Conservation (phyloP, 2,797 vertebrate genomes). For the Danio tinwini region DNA sequence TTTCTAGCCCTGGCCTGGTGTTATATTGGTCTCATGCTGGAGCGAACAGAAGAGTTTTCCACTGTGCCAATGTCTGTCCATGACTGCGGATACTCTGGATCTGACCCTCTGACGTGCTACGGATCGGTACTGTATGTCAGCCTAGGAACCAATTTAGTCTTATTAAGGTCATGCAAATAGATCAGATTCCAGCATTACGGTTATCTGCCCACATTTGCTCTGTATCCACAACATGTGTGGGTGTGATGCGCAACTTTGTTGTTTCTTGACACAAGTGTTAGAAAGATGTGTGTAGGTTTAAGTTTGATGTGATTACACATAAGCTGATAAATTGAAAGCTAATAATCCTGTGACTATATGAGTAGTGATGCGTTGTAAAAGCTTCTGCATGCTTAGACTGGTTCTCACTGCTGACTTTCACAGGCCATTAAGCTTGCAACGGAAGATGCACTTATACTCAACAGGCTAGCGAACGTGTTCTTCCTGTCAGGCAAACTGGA, state of each 20-base stretch:
- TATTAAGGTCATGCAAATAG: neutral
- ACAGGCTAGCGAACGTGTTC: constrained; percentile 80
- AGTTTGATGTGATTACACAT: neutral
- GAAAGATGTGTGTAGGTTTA: neutral
- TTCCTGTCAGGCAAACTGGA: constrained; percentile 82
- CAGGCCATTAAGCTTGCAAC: constrained; percentile 82
- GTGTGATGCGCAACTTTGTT: neutral
- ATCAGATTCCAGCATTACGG: constrained; percentile 1
- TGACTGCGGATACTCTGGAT: constrained; percentile 83
- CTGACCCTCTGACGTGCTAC: constrained; percentile 81
- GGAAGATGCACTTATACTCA: constrained; percentile 77
- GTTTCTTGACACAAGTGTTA: constrained; percentile 1
- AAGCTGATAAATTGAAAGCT: neutral
- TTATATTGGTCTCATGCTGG: constrained; percentile 85
- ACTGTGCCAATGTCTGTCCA: constrained; percentile 82
- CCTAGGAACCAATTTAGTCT: neutral
- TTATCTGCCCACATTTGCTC: neutral
- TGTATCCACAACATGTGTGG: constrained; percentile 15
- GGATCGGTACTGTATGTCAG: constrained; percentile 74
- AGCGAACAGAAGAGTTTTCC: constrained; percentile 81
- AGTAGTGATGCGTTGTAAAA: neutral
- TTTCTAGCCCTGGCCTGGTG: constrained; percentile 83
- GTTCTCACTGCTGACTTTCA: constrained; percentile 39
- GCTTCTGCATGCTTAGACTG: neutral
- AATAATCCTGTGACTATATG: neutral